Evolutionary conservation across 2,797 vertebrate species (phyloP).

Genomic region (Characodon lateralis): DNA sequence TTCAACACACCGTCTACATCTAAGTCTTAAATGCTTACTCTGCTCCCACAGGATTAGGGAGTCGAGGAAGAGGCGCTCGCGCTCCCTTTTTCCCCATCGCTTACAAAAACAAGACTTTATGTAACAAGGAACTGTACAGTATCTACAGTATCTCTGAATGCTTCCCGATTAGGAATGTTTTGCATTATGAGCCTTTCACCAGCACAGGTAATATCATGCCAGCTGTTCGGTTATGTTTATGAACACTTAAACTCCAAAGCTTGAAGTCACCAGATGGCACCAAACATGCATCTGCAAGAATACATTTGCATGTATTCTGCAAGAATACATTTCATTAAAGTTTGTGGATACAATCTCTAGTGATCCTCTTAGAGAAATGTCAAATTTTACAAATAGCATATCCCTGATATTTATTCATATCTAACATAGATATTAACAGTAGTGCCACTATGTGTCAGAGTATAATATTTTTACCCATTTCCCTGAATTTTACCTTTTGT

Average conservation of each 20-base stretch:
- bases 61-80: conserved; percentile 16
- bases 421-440: background rate
- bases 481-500: background rate
- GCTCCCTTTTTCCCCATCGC: conserved; percentile 26
- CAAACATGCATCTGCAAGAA: conserved; percentile 69
- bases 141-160: conserved; percentile 8
- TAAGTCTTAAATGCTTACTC: conserved; percentile 16
- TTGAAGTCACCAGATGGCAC: conserved; percentile 77
- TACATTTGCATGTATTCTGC: too few relatives aligned
- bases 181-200: conserved; percentile 38
- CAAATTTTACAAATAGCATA: background rate
- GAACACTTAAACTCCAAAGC: conserved; percentile 44
- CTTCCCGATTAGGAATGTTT: conserved; percentile 48
- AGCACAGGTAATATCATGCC: conserved; percentile 32
- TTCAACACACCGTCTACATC: conserved; percentile 43
- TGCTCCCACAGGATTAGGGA: conserved; percentile 11
- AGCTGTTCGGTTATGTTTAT: conserved; percentile 59
- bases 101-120: conserved; percentile 34
- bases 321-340: too few relatives aligned
- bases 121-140: conserved; percentile 20
- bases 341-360: conserved; percentile 56
- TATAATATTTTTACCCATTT: background rate
- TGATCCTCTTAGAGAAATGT: conserved; percentile 33
- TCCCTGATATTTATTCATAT: background rate
- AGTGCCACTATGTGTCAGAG: background rate